Base-by-base conservation (phyloP, 1,140 invertebrate species). In the Bilobella aurantiaca region DNA sequence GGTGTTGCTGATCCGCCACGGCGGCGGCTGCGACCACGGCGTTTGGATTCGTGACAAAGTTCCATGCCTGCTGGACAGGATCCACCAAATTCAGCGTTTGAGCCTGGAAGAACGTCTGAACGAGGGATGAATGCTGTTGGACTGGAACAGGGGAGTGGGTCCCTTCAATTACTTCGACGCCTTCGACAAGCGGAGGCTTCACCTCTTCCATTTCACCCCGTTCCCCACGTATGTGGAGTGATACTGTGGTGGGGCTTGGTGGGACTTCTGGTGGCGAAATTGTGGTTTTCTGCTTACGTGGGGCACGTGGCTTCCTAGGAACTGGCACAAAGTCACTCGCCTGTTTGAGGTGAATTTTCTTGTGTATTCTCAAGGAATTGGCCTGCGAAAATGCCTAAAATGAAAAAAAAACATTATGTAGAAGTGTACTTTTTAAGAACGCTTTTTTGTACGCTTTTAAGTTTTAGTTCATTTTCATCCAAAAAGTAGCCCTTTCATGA, bases 301-400 rank as follows among this genome's bases (percentile, higher is more conserved):
- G 49, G 5, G 49, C 49, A 5, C 49, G 49, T 53, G 49, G 49
- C 49, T 53, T 53, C 49, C 49, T 8, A 23, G 49, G 49, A 16
- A 23, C 49, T 53, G 49, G 49, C 5, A 53, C 12, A 53, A 18
- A 53, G 49, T 58, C 29, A 58, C 21, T 58, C 8, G 23, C 29
- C 23, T 58, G 25, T 21, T 58, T 58, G 25, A 58, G 30, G 29
- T 58, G 57, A 27, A 58, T 58, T 29, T 58, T 58, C 57, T 58
- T 58, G 29, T 58, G 57, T 3, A 58, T 58, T 58, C 57, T 3
- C 57, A 58, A 29, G 21, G 25, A 28, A 29, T 58, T 58, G 2
- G 57, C 57, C 30, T 58, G 57, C 2, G 57, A 58, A 21, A 58
- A 58, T 58, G 58, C 58, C 58, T 65, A 23, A 5, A 53, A 16